Base-by-base conservation (phyloP, 2,888 invertebrate species). In the Lasioglossum calceatum region DNA sequence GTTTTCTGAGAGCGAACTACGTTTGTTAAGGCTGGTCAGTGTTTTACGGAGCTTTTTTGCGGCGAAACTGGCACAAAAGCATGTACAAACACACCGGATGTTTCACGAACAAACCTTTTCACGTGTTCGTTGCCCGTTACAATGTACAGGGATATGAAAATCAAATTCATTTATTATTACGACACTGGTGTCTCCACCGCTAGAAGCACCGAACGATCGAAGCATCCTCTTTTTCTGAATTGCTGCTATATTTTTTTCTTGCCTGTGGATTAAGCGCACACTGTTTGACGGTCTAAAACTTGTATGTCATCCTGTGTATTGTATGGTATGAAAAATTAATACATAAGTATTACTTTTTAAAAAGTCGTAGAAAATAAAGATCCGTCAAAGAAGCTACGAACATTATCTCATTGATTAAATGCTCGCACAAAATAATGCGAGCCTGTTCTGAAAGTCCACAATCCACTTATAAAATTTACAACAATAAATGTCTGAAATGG, bases 81-180 rank as follows among this genome's bases (percentile, higher is more conserved):
- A 54, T 39, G n/a, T 75, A 77, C n/a, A 71, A 50, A 54, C 42
- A 27, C 61, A 73, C 12, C 39, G 3, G 50, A 77, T 23, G 36
- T 73, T 3, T 67, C 16, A 23, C 7, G n/a, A 81, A n/a, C 16
- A 44, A 79, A 79, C n/a, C 32, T 82, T 77, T 23, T 67, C 32
- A 58, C 36, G 54, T 39, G 12, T 74, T 39, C n/a, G 32, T 77
- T 58, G 12, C 42, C 58, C 12, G 23, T 36, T 73, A 23, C 61
- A 71, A 77, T 79, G 58, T 47, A 36, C 67, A 88, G 87, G 87
- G 88, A 88, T 88, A 88, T 90, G 86, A 90, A 88, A 87, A 87
- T 83, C 36, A 73, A 67, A 82, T 71, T 58, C 83, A 61, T 61
- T 32, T 19, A 58, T 27, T 42, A 50, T 39, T 75, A 54, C 72